A percentile compares a stretch with the other conserved stretches of the same genome.
Evolutionary conservation across 2,113 vertebrate genomes (phyloP).

Genomic region (Oxyruncus cristatus): DNA sequence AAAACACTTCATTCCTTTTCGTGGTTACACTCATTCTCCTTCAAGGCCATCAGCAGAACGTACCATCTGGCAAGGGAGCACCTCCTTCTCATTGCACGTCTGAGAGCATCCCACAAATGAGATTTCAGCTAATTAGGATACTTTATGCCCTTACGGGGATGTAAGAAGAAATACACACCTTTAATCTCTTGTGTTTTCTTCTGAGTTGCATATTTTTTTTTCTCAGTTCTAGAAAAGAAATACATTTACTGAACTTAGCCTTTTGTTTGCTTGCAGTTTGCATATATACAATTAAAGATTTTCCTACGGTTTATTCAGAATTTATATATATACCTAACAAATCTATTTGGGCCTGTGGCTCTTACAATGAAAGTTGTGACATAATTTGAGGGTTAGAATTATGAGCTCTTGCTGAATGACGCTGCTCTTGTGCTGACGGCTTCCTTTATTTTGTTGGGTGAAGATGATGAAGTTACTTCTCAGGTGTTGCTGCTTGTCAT

Average conservation of each 20-base stretch:
- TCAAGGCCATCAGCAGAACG: not conserved
- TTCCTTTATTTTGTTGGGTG: not conserved
- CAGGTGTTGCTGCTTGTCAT: not conserved
- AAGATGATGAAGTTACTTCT: not conserved
- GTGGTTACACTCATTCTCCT: not conserved
- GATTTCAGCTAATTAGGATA: not conserved
- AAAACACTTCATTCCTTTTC: not conserved
- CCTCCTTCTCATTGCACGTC: not conserved
- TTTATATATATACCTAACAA: not conserved
- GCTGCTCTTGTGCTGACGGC: not conserved
- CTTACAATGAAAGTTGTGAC: not conserved
- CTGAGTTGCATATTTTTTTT: not conserved
- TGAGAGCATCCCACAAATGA: not conserved
- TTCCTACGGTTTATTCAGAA: not conserved
- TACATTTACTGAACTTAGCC: not conserved
- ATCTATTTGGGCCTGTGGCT: not conserved
- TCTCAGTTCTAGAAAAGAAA: not conserved
- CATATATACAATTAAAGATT: not conserved
- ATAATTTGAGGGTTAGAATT: not conserved
- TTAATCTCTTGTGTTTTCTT: not conserved
- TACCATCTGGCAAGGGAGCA: not conserved
- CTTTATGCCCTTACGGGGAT: not conserved
- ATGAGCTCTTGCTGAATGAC: not conserved
- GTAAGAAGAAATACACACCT: not conserved
- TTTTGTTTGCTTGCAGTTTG: not conserved